Evolutionary conservation across 2,888 invertebrate genomes (phyloP).

Genomic region (Mesodorylaimus sp.): DNA sequence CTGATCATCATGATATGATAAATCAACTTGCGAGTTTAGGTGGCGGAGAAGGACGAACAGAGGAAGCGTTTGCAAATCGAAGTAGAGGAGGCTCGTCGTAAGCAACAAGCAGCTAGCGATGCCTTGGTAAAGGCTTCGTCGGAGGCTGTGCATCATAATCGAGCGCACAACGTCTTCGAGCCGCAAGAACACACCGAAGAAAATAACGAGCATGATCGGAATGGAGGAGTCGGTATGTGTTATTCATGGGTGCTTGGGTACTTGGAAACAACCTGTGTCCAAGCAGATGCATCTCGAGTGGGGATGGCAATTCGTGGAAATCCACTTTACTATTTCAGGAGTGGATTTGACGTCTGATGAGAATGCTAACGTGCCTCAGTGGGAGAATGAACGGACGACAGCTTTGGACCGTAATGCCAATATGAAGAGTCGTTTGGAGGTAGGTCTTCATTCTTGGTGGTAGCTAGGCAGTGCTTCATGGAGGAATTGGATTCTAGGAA

Average conservation of each 20-base stretch:
- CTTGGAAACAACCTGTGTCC: too few species aligned
- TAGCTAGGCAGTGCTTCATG: too few species aligned
- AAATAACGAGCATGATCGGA: too few species aligned
- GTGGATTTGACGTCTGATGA: slow-evolving; percentile 47
- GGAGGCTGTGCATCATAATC: slow-evolving; percentile 47
- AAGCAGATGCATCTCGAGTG: too few species aligned
- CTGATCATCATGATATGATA: too few species aligned
- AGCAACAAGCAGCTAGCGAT: slow-evolving; percentile 45
- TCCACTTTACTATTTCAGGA: too few species aligned
- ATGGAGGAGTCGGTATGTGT: too few species aligned
- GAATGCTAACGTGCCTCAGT: slow-evolving; percentile 73
- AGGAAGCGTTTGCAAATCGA: slow-evolving; percentile 76
- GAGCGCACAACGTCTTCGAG: slow-evolving; percentile 49
- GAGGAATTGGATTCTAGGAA: slow-evolving; percentile 44
- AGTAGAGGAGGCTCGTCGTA: slow-evolving; percentile 54
- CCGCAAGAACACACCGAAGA: slow-evolving; percentile 41
- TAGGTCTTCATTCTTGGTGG: too few species aligned
- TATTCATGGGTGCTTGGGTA: too few species aligned
- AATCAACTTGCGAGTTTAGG: too few species aligned
- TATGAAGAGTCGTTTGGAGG: slow-evolving; percentile 83
- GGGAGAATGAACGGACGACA: slow-evolving; percentile 75
- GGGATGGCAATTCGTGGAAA: too few species aligned
- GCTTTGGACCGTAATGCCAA: slow-evolving; percentile 84
- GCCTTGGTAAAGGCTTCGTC: slow-evolving; percentile 47
- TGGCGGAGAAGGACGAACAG: slow-evolving; percentile 46